A percentile compares a stretch with the other conserved stretches of the same genome.
These are phyloP conservation scores for Monopis laevigella DNA, from an alignment of 2,888 invertebrate species.

Conservation along the genomic window DNA sequence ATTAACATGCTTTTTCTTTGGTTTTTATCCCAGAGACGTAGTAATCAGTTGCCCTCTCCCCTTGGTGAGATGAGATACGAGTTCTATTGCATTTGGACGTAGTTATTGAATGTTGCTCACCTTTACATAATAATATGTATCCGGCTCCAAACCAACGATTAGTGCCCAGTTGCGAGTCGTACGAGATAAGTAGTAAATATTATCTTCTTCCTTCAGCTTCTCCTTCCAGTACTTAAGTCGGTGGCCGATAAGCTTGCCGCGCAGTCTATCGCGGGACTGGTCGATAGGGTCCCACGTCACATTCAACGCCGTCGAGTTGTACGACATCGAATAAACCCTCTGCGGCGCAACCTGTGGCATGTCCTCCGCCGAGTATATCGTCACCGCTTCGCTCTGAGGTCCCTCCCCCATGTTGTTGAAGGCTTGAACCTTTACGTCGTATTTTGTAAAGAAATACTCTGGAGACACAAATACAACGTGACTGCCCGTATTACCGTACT, in stretches of 20 bases:
- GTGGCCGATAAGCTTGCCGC: slow-evolving; percentile 92
- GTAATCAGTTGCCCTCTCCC: neutral
- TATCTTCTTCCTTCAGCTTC: slow-evolving; percentile 76
- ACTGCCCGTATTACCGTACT: slow-evolving; percentile 79
- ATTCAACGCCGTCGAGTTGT: slow-evolving; percentile 92
- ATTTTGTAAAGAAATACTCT: slow-evolving; percentile 82
- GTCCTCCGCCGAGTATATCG: slow-evolving; percentile 88
- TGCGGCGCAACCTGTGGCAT: slow-evolving; percentile 94
- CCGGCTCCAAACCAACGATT: slow-evolving; percentile 91
- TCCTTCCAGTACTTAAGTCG: slow-evolving; percentile 93
- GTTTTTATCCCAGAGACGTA: no score
- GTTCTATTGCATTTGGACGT: no score
- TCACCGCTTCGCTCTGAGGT: slow-evolving; percentile 78
- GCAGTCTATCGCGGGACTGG: slow-evolving; percentile 81
- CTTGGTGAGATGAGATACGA: neutral
- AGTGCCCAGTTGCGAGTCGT: slow-evolving; percentile 86
- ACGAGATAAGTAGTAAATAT: slow-evolving; percentile 86
- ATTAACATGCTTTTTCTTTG: no score
- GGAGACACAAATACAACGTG: slow-evolving; percentile 80
- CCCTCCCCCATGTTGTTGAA: slow-evolving; percentile 84
- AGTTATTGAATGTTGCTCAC: no score
- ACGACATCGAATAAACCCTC: slow-evolving; percentile 78
- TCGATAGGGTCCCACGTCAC: slow-evolving; percentile 92
- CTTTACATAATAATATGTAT: slow-evolving; percentile 93
- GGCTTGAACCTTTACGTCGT: slow-evolving; percentile 87